Evolutionary conservation across 1,140 invertebrate species (phyloP).

Genomic region (Dinoponera quadriceps): DNA sequence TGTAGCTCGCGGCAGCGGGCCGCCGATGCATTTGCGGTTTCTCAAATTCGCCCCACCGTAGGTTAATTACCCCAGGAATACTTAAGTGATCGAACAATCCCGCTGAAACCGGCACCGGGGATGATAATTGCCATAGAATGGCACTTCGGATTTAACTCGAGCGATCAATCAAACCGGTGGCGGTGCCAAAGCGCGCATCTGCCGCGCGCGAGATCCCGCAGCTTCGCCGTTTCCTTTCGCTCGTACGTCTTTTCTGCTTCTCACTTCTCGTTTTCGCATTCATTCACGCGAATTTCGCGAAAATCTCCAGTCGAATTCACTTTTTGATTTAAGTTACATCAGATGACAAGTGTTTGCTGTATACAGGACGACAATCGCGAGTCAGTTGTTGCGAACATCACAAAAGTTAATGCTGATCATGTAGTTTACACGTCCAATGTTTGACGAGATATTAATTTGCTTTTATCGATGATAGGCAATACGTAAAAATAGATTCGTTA

Average conservation of each 20-base stretch:
- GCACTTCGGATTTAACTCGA: slow-evolving; percentile 60
- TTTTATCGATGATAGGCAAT: too few relatives aligned
- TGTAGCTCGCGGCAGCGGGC: background rate
- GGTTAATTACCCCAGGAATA: slow-evolving; percentile 63
- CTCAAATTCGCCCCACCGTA: slow-evolving; percentile 34
- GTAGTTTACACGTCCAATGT: too few relatives aligned
- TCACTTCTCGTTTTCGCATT: background rate
- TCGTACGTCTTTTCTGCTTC: background rate
- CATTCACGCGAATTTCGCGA: background rate
- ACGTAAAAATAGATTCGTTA: too few relatives aligned
- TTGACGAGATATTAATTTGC: too few relatives aligned
- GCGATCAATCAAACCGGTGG: slow-evolving; percentile 63
- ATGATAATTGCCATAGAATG: slow-evolving; percentile 63
- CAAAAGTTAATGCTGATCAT: too few relatives aligned
- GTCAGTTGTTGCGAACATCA: too few relatives aligned
- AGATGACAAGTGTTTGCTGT: too few relatives aligned
- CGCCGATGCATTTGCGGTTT: slow-evolving; percentile 16
- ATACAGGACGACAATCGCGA: too few relatives aligned
- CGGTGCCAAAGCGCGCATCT: background rate
- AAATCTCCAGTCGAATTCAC: too few relatives aligned
- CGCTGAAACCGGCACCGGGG: background rate
- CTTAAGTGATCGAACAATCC: slow-evolving; percentile 64
- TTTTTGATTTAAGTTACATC: too few relatives aligned
- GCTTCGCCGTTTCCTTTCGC: slow-evolving; percentile 23
- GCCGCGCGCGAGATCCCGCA: background rate